Conservation (phyloP, 2,888 invertebrate species). For the Melieria crassipennis region DNA sequence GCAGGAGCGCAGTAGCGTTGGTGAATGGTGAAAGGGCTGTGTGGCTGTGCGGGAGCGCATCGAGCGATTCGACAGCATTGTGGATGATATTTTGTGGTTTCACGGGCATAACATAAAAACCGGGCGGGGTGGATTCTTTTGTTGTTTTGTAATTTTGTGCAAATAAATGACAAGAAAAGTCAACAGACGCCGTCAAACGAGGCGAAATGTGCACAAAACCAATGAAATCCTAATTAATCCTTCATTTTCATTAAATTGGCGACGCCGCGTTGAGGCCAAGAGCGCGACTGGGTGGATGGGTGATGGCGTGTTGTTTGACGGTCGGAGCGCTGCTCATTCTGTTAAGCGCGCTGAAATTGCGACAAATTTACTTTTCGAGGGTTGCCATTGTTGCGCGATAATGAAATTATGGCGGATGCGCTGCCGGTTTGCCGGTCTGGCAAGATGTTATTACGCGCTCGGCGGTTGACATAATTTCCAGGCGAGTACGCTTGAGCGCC, state of each 20-base stretch:
- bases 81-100: conserved; percentile 9
- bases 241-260: conserved; percentile 29
- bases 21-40: too few relatives aligned
- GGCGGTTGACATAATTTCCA: not conserved
- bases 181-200: not conserved
- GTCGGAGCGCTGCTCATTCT: not conserved
- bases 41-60: too few relatives aligned
- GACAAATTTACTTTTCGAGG: conserved; percentile 24
- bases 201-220: not conserved
- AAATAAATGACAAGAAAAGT: not conserved
- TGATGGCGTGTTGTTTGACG: not conserved
- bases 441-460: not conserved
- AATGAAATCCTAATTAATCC: conserved; percentile 39
- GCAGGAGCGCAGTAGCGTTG: too few relatives aligned
- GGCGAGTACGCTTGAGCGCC: too few relatives aligned
- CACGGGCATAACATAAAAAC: not conserved
- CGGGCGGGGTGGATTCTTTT: not conserved
- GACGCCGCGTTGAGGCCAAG: not conserved
- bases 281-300: not conserved
- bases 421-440: not conserved
- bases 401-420: conserved; percentile 52
- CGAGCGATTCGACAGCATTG: too few relatives aligned
- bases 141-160: not conserved
- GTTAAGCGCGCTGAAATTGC: conserved; percentile 4
- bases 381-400: conserved; percentile 35